Evolutionary conservation across 1,140 invertebrate species (phyloP), one percentile per base, ranked within the genome.

Genomic region (Caerostris extrusa): DNA sequence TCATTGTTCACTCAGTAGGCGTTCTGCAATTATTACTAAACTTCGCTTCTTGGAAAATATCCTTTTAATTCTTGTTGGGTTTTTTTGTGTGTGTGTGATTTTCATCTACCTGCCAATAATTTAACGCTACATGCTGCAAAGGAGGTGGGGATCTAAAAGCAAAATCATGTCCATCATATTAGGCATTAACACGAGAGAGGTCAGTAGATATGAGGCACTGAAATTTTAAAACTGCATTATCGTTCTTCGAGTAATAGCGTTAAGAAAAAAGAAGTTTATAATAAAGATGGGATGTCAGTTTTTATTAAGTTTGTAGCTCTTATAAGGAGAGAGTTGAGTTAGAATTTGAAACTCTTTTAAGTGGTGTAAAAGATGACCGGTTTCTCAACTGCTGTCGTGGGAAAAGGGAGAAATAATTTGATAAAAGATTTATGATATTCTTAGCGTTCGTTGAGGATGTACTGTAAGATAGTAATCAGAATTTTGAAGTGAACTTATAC

Each of bases 191-290:
- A 34, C 34, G 34, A 34, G 34, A n/a, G n/a, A 34, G 34, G 34
- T 34, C 34, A 34, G 34, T 34, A 34, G 34, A 34, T 34, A 34
- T 34, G 34, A 34, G 34, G 34, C 34, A 34, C 34, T 34, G 34
- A 34, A 77, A 34, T 77, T 77, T 77, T 53, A 67, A 77, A 77
- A 77, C 71, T 77, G 71, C 71, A 77, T 77, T 77, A 77, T 53
- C 71, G 8, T 50, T 12, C 34, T 34, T 34, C 0, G 34, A 19
- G 3, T 69, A 69, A 69, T n/a, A 19, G n/a, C 14, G 67, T 3
- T 64, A 64, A 12, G 17, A 64, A 19, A 53, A 77, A 77, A 71
- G 50, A 77, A 12, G 5, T 50, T 17, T 50, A 77, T 12, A 34
- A 34, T 34, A 3, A 5, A 50, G 10, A 12, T 50, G 34, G 71